phyloP scores from a whole-genome alignment of 2,888 invertebrate genomes.

The Himalopsyche tibetana region DNA sequence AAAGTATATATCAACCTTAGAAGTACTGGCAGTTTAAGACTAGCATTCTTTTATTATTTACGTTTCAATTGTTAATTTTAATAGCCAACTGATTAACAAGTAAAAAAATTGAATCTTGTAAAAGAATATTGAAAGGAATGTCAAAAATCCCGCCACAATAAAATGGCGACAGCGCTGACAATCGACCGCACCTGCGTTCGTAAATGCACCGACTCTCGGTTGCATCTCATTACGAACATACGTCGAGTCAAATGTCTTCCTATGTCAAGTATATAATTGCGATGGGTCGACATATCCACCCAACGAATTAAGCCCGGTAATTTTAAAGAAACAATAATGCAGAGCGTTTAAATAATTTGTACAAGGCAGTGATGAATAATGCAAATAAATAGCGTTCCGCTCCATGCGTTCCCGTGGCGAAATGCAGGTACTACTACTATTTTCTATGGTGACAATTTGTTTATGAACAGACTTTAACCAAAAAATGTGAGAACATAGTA shows the following conservation, averaged over 20 bases:
- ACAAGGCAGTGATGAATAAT: constrained; percentile 59
- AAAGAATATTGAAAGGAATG: background rate
- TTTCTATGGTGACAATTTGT: background rate
- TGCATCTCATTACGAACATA: constrained; percentile 47
- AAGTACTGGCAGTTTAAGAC: no score
- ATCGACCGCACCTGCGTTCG: constrained; percentile 60
- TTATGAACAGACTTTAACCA: background rate
- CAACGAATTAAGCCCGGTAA: constrained; percentile 61
- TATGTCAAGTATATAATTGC: constrained; percentile 65
- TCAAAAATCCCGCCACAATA: constrained; percentile 13
- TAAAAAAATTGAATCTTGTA: no score
- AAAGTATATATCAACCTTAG: no score
- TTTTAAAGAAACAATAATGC: constrained; percentile 58
- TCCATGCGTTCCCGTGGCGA: background rate
- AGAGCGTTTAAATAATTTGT: constrained; percentile 49
- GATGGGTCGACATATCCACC: constrained; percentile 49
- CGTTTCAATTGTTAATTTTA: no score
- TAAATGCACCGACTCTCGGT: constrained; percentile 29
- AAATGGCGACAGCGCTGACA: constrained; percentile 20
- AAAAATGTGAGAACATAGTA: no score
- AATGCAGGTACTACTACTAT: constrained; percentile 27
- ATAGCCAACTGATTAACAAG: no score
- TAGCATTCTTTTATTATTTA: no score
- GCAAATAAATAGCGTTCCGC: constrained; percentile 49
- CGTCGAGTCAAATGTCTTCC: constrained; percentile 61